Conservation (phyloP, 2,888 invertebrate species). For the Galerucella pusilla region DNA sequence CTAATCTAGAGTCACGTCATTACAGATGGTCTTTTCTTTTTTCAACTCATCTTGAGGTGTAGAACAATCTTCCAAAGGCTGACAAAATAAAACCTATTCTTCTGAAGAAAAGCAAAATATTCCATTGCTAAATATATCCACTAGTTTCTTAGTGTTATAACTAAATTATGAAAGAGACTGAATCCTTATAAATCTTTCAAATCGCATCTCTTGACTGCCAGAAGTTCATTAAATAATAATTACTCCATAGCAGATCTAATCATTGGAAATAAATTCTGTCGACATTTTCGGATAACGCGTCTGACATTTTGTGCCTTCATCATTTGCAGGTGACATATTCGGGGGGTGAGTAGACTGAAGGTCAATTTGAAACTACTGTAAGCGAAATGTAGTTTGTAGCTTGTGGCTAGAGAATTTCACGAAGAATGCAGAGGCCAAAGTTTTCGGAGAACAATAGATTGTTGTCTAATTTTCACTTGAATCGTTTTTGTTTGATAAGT, state of each 20-base stretch:
- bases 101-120: too few relatives aligned
- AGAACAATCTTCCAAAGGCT: too few relatives aligned
- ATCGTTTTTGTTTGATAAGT: background rate
- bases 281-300: background rate
- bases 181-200: too few relatives aligned
- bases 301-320: constrained; percentile 5
- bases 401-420: background rate
- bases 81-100: too few relatives aligned
- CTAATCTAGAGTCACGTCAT: too few relatives aligned
- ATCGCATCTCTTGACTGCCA: too few relatives aligned
- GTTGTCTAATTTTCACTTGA: background rate
- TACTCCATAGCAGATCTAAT: background rate
- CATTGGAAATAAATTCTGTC: background rate
- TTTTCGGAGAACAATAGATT: background rate
- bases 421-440: background rate
- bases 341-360: background rate
- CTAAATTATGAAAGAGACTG: too few relatives aligned
- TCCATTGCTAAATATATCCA: too few relatives aligned
- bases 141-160: too few relatives aligned
- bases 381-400: constrained; percentile 9
- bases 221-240: too few relatives aligned
- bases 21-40: too few relatives aligned
- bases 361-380: constrained; percentile 4
- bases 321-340: constrained; percentile 12
- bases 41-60: too few relatives aligned